Base-by-base conservation (phyloP, 2,797 vertebrate species). In the Gymnodraco acuticeps region DNA sequence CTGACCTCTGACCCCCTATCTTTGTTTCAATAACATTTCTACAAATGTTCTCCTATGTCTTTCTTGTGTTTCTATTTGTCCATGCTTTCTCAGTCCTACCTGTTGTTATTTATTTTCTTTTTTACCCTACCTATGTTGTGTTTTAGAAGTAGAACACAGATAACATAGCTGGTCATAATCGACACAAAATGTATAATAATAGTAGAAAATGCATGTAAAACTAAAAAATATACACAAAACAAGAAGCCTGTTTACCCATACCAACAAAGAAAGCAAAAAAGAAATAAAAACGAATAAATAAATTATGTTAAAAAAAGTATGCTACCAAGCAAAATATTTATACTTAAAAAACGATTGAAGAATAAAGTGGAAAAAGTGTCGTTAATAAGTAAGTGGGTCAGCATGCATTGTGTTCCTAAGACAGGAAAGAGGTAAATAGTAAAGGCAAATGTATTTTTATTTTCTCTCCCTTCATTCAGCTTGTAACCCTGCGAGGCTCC, bases 401-500 rank as follows among this genome's bases (percentile, higher is more conserved):
- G 63, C 1, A 53, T 1, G 15, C 8, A 15, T 20, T 51, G 13
- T 19, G n/a, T 41, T n/a, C 62, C 17, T 9, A 53, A 41, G 14
- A 43, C 11, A 43, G 2, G 6, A 13, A 54, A 45, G 6, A 66
- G 20, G 9, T 41, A 27, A 52, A 61, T 61, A 61, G 8, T 70
- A 11, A 50, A 14, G 16, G 4, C 48, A 4, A 41, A 15, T 62
- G 2, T 48, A 1, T 27, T 64, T 27, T 33, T 48, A n/a, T 64
- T 27, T 33, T 48, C n/a, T 75, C 17, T 23, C 8, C 38, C 20
- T 41, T 4, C 66, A 9, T 75, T 16, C 78, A 99, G 97, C 94
- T 99, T 33, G 91, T 95, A 67, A 98, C 98, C 0, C 92, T 99
- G 16, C 94, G 98, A 3, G 97, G 98, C 5, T 95, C 96, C 63